These are phyloP conservation scores for Arvicanthis niloticus DNA, from an alignment of 2,113 vertebrate genomes.

Conservation along the genomic window DNA sequence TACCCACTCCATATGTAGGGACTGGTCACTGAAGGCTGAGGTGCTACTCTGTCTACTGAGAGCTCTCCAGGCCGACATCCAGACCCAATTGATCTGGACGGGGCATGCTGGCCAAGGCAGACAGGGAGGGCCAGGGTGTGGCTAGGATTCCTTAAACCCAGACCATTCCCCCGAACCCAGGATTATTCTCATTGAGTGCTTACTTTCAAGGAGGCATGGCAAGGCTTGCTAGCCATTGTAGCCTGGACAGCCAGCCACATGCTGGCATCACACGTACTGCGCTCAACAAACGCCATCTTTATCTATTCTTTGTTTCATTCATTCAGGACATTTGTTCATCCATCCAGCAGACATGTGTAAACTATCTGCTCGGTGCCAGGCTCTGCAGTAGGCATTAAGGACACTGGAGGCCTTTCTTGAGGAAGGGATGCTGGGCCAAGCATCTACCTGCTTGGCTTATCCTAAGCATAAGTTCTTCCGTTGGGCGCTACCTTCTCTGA, in stretches of 20 bases:
- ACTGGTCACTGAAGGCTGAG: not conserved
- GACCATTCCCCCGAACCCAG: accelerated
- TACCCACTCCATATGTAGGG: accelerated
- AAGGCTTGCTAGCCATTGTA: not conserved
- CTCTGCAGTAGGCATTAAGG: not conserved
- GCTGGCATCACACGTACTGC: not conserved
- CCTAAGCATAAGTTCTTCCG: not conserved
- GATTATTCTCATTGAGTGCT: not conserved
- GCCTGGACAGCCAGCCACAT: not conserved
- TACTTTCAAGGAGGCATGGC: not conserved
- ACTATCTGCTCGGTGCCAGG: not conserved
- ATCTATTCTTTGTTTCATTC: not conserved
- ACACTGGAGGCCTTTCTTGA: not conserved
- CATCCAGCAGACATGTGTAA: not conserved
- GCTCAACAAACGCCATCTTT: not conserved
- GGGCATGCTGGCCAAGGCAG: not conserved
- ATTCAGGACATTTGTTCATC: too few relatives aligned
- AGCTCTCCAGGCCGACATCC: not conserved
- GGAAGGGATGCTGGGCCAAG: not conserved
- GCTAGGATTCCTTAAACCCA: not conserved
- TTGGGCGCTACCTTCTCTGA: not conserved
- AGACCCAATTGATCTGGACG: not conserved
- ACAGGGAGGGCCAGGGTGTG: not conserved
- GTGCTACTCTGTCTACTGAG: not conserved
- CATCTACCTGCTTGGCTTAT: too few relatives aligned